Percentiles rank a stretch among this genome's conserved stretches.
phyloP scores from a whole-genome alignment of 2,797 vertebrate species.

The Erethizon dorsatum region DNA sequence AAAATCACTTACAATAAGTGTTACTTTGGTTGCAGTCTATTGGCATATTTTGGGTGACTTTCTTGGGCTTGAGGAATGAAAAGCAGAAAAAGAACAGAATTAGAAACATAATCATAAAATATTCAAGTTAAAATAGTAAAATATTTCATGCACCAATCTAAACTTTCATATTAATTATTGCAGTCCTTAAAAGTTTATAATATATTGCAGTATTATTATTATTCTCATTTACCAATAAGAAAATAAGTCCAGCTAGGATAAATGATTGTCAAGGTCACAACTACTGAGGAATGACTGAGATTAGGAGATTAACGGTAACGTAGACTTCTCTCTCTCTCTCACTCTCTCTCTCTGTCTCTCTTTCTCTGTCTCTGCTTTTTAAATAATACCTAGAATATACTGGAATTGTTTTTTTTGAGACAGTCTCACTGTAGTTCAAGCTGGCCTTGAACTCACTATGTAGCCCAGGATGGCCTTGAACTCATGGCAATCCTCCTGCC shows the following conservation, averaged over 20 bases:
- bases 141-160: neutral
- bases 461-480: no score
- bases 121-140: neutral
- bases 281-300: neutral
- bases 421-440: no score
- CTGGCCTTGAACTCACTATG: no score
- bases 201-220: neutral
- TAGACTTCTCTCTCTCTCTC: neutral
- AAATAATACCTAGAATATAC: neutral
- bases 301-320: neutral
- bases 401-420: neutral
- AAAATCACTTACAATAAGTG: neutral
- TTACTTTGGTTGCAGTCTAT: neutral
- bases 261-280: neutral
- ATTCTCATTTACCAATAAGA: neutral
- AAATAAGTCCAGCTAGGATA: neutral
- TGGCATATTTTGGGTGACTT: neutral
- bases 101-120: neutral
- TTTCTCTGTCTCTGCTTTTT: neutral
- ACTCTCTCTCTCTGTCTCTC: neutral
- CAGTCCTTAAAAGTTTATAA: neutral
- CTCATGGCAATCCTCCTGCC: no score
- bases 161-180: neutral
- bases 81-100: neutral
- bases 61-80: neutral